Evolutionary conservation across 2,113 vertebrate genomes (phyloP).

Genomic region (Patagioenas fasciata): DNA sequence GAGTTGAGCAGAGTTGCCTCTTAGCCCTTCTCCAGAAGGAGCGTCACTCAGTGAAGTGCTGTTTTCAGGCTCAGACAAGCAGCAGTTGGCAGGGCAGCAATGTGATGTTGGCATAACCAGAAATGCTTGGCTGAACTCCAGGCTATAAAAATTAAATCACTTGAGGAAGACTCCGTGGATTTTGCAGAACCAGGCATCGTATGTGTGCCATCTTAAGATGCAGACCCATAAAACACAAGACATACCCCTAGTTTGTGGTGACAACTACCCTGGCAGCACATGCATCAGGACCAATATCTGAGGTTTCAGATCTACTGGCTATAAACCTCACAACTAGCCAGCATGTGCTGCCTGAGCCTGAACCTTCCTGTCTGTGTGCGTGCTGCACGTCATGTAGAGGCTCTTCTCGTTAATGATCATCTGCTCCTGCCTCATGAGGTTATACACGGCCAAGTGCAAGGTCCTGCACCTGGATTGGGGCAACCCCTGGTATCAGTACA

Average conservation of each 20-base stretch:
- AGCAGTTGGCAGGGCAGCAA: background rate
- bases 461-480: too few relatives aligned
- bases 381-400: background rate
- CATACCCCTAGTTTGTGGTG: background rate
- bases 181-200: background rate
- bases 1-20: background rate
- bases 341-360: accelerated
- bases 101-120: background rate
- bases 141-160: background rate
- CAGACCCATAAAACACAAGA: background rate
- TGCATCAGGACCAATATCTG: background rate
- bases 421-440: background rate
- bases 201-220: background rate
- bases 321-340: background rate
- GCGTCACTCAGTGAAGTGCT: background rate
- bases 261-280: background rate
- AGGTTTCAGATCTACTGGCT: background rate
- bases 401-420: background rate
- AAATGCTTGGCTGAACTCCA: background rate
- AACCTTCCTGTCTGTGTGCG: background rate
- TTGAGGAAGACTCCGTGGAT: background rate
- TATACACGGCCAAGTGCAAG: too few relatives aligned
- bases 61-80: background rate
- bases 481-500: too few relatives aligned
- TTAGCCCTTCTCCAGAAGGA: background rate